Evolutionary conservation across 2,797 vertebrate genomes (phyloP), one percentile per base, ranked within the genome.

Genomic region (Acanthurus leucopareius): DNA sequence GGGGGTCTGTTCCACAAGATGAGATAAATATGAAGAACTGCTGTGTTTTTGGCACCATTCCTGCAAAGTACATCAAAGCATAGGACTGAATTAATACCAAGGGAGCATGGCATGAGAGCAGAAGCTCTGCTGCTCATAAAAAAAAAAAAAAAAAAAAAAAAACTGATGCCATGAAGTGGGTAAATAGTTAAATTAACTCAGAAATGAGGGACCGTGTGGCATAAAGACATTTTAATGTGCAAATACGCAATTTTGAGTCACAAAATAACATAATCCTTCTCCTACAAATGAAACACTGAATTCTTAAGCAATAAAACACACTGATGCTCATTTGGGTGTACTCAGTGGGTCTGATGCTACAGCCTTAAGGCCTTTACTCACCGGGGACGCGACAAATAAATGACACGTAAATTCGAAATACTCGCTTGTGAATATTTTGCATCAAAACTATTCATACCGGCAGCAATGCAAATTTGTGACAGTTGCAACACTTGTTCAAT

Each of bases 31-130:
- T 83, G 58, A 84, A 85, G 85, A 90, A 82, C 64, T 28, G 66
- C 75, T 80, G 69, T 74, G 53, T 82, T 90, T 32, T 86, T 88
- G 80, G 84, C 82, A 72, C 62, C 52, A 48, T 69, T 85, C 82
- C 80, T 80, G 62, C 76, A 63, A 73, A 80, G 64, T 82, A 85
- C 79, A 89, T 83, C 82, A 89, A 90, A 84, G 84, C 79, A 79
- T 48, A 62, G 72, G 69, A 57, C 72, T 77, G 62, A 73, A 79
- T 86, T 79, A 86, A 82, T 70, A 84, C 80, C 85, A 69, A 79
- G 86, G 77, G 84, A 86, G 83, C 54, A 35, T 60, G 14, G 66
- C 74, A 56, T 75, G 71, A 68, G 74, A 87, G 73, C 76, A 75
- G 61, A 59, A 61, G 75, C 78, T 75, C 15, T 75, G 67, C 75